phyloP scores from a whole-genome alignment of 2,888 invertebrate genomes.

The Hypolimnas misippus region DNA sequence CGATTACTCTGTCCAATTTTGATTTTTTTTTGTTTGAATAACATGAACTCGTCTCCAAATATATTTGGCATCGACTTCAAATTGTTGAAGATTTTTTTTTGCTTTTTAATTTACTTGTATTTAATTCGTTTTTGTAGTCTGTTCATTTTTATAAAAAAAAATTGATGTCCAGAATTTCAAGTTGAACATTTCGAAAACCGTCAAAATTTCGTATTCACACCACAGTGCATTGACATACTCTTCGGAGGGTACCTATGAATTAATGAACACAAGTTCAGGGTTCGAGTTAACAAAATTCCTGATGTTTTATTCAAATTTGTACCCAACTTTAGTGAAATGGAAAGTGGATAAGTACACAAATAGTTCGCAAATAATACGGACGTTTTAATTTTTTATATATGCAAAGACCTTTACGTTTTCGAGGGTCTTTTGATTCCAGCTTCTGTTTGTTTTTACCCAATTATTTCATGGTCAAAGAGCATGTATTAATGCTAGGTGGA shows the following conservation, averaged over 20 bases:
- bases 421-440: background rate
- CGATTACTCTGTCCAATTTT: too few relatives aligned
- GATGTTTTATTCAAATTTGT: slow-evolving; percentile 44
- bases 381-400: slow-evolving; percentile 8
- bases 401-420: background rate
- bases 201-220: too few relatives aligned
- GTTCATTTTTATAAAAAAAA: too few relatives aligned
- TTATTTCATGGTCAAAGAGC: background rate
- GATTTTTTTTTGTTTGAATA: too few relatives aligned
- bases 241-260: slow-evolving; percentile 41
- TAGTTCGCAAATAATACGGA: slow-evolving; percentile 20
- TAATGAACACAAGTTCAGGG: slow-evolving; percentile 42
- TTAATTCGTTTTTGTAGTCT: too few relatives aligned
- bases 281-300: slow-evolving; percentile 45
- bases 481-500: background rate
- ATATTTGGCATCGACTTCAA: too few relatives aligned
- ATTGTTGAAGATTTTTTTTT: too few relatives aligned
- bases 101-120: too few relatives aligned
- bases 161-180: too few relatives aligned
- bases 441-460: background rate
- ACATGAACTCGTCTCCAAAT: too few relatives aligned
- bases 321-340: slow-evolving; percentile 34
- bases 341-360: slow-evolving; percentile 25
- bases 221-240: slow-evolving; percentile 24
- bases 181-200: too few relatives aligned